Evolutionary conservation across 2,113 vertebrate genomes (phyloP).

Genomic region (Dicrurus megarhynchus): DNA sequence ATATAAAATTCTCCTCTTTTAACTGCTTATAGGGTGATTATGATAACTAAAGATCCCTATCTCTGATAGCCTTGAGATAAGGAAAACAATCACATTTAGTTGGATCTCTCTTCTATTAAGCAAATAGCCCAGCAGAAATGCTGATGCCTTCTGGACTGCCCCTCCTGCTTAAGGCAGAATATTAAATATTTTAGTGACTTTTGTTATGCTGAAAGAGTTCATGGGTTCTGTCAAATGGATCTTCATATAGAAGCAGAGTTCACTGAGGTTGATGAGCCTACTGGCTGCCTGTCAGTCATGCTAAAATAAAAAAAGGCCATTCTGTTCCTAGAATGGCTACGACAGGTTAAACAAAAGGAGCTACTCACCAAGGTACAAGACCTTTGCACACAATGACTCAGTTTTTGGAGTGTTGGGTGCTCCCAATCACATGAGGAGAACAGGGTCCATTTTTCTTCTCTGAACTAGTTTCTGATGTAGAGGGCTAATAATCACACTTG

Average conservation of each 20-base stretch:
- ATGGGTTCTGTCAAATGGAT: neutral
- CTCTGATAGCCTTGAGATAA: neutral
- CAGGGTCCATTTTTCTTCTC: neutral
- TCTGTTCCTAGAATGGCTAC: neutral
- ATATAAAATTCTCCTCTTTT: neutral
- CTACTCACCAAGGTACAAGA: neutral
- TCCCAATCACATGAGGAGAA: rapidly evolving
- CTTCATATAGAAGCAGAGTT: neutral
- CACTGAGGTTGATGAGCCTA: neutral
- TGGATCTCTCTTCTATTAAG: neutral
- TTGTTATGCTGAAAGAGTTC: neutral
- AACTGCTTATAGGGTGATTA: neutral
- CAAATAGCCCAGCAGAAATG: neutral
- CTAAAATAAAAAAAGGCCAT: neutral
- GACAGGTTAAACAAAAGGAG: neutral
- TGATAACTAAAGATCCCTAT: neutral
- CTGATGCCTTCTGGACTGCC: neutral
- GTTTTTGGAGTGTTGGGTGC: neutral
- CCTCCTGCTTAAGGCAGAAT: neutral
- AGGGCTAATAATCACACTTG: neutral
- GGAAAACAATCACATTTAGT: neutral
- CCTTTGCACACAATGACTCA: neutral
- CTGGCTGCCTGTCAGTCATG: neutral
- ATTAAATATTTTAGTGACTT: neutral
- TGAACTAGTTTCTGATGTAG: neutral